Evolutionary conservation across 2,888 invertebrate genomes (phyloP).

Genomic region (Seira sanloemensis): DNA sequence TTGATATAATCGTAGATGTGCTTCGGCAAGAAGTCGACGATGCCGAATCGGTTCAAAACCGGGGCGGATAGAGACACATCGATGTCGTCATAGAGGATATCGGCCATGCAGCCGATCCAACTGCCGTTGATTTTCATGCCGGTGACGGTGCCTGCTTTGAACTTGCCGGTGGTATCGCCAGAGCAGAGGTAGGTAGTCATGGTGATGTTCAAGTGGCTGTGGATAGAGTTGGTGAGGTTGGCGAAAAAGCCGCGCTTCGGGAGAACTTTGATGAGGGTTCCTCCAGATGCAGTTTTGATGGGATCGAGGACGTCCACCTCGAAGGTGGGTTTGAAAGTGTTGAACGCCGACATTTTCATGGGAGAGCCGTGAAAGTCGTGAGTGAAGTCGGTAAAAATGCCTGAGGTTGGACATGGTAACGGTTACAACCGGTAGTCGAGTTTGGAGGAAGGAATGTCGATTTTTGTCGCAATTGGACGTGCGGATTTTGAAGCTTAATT

Average conservation of each 20-base stretch:
- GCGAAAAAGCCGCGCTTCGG: background rate
- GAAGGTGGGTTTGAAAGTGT: constrained; percentile 32
- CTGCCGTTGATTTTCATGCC: constrained; percentile 32
- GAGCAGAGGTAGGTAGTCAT: background rate
- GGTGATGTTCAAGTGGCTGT: constrained; percentile 38
- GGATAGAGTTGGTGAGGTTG: background rate
- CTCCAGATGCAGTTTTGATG: background rate
- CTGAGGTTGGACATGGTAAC: background rate
- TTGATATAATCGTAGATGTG: constrained; percentile 46
- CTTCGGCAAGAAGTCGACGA: constrained; percentile 29
- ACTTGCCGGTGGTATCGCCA: constrained; percentile 16
- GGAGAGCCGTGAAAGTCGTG: constrained; percentile 44
- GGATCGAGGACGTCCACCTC: constrained; percentile 5
- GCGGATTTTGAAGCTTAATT: no score
- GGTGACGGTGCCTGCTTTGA: constrained; percentile 15
- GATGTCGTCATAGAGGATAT: background rate
- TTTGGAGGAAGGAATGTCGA: background rate
- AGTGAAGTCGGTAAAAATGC: constrained; percentile 35
- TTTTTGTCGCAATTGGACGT: no score
- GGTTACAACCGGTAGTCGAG: background rate
- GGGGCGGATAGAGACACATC: constrained; percentile 33
- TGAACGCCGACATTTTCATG: constrained; percentile 33
- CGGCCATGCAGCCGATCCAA: constrained; percentile 38
- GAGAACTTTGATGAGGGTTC: background rate
- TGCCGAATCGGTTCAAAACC: background rate